Evolutionary conservation across 2,113 vertebrate genomes (phyloP), one percentile per base, ranked within the genome.

Genomic region (Formicarius rufipectus): DNA sequence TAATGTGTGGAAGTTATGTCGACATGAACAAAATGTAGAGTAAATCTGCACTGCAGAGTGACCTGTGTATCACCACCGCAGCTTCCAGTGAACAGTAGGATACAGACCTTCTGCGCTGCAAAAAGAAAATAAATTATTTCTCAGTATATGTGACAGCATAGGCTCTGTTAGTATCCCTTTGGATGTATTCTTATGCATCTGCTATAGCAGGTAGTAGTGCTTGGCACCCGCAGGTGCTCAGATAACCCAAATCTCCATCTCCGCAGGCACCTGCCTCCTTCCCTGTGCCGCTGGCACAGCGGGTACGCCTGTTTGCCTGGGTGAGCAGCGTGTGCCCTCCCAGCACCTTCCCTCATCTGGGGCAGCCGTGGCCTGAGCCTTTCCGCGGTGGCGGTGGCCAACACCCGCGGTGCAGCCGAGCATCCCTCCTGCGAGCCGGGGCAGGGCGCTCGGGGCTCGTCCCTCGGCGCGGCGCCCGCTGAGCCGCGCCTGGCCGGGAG

Each of bases 251-350:
- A 39, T 17, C 17, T 42, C 5, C 0, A 16, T 40, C 21, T 4
- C 20, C 19, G 10, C 53, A 8, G 74, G 49, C 73, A 19, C 15
- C 14, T 1, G 14, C 2, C 18, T 7, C 0, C 56, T 25, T 19
- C 30, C 12, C 58, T 0, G 3, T 1, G 28, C 31, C 5, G 4
- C n/a, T 5, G 49, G 7, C 0, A 5, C 28, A 4, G 19, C 28
- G 1, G 39, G 13, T 1, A 0, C 3, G 11, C 28, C 49, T 27
- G 33, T 12, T 15, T 5, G 22, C 79, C 37, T 53, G 1, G 19
- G 31, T 1, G 6, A 7, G 31, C 12, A 45, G 25, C 30, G 30
- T 3, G n/a, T 44, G n/a, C n/a, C n/a, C n/a, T n/a, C n/a, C n/a
- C n/a, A n/a, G n/a, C n/a, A n/a, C n/a, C n/a, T 66, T 42, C 42